These are phyloP conservation scores for Zaprionus nigranus DNA, from an alignment of 1,140 invertebrate genomes.

Conservation along the genomic window DNA sequence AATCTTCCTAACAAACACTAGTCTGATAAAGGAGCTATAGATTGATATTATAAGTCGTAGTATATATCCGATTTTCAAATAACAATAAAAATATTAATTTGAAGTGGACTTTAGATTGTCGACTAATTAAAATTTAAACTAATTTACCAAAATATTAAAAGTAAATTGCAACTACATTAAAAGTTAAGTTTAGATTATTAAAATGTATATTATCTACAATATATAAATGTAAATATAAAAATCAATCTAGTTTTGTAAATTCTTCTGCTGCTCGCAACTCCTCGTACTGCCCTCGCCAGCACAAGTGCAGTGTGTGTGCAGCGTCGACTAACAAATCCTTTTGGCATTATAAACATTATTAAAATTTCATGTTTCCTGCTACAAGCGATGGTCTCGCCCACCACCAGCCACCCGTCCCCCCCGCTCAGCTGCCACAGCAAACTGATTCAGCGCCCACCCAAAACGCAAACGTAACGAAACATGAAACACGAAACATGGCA, in stretches of 20 bases:
- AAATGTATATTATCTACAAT: no score
- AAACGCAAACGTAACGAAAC: slow-evolving; percentile 80
- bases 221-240: background rate
- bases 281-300: slow-evolving; percentile 16
- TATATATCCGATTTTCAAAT: no score
- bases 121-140: no score
- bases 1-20: no score
- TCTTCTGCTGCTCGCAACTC: background rate
- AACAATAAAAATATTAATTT: no score
- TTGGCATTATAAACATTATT: slow-evolving; percentile 83
- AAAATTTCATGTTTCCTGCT: slow-evolving; percentile 83
- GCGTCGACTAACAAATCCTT: slow-evolving; percentile 81
- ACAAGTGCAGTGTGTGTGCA: slow-evolving; percentile 64
- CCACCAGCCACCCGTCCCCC: background rate
- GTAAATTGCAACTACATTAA: no score
- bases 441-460: slow-evolving; percentile 56
- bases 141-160: no score
- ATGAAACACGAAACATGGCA: slow-evolving; percentile 66
- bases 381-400: slow-evolving; percentile 56
- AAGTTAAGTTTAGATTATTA: no score
- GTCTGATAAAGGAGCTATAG: no score
- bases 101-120: no score
- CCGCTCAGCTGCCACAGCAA: slow-evolving; percentile 16
- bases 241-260: background rate
- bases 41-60: no score